Conservation (phyloP, 2,888 invertebrate species). For the Thymelicus lineola region DNA sequence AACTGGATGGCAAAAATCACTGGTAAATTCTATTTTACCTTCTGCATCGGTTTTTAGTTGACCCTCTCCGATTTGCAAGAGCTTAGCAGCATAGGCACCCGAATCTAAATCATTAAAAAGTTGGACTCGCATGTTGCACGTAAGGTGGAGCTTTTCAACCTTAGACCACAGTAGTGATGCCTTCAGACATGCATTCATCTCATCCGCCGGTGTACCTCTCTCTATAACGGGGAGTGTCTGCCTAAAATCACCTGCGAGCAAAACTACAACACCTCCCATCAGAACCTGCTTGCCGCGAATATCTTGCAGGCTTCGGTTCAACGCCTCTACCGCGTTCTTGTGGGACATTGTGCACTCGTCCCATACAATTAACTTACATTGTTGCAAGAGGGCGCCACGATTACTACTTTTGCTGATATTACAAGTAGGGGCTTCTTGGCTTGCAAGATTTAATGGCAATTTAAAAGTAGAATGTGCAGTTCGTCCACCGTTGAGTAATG, state of each 20-base stretch:
- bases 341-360: slow-evolving; percentile 49
- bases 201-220: slow-evolving; percentile 47
- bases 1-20: neutral
- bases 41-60: neutral
- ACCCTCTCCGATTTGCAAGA: slow-evolving; percentile 6
- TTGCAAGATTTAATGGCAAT: slow-evolving; percentile 40
- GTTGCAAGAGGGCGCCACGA: slow-evolving; percentile 42
- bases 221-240: slow-evolving; percentile 46
- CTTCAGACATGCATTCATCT: slow-evolving; percentile 49
- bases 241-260: slow-evolving; percentile 45
- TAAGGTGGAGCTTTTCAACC: slow-evolving; percentile 45
- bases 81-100: slow-evolving; percentile 44
- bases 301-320: slow-evolving; percentile 40
- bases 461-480: slow-evolving; percentile 44
- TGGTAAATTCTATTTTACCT: neutral
- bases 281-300: slow-evolving; percentile 41
- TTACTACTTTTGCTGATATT: slow-evolving; percentile 45
- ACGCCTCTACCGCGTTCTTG: slow-evolving; percentile 41
- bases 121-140: slow-evolving; percentile 48
- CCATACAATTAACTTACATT: slow-evolving; percentile 46
- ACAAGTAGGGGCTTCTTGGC: slow-evolving; percentile 45
- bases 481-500: slow-evolving; percentile 38
- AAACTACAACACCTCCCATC: slow-evolving; percentile 42
- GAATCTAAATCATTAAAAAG: slow-evolving; percentile 45
- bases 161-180: slow-evolving; percentile 44